A percentile compares a stretch with the other conserved stretches of the same genome.
These are phyloP conservation scores for Brienomyrus longianalis DNA, from an alignment of 2,113 vertebrate species.

Conservation along the genomic window DNA sequence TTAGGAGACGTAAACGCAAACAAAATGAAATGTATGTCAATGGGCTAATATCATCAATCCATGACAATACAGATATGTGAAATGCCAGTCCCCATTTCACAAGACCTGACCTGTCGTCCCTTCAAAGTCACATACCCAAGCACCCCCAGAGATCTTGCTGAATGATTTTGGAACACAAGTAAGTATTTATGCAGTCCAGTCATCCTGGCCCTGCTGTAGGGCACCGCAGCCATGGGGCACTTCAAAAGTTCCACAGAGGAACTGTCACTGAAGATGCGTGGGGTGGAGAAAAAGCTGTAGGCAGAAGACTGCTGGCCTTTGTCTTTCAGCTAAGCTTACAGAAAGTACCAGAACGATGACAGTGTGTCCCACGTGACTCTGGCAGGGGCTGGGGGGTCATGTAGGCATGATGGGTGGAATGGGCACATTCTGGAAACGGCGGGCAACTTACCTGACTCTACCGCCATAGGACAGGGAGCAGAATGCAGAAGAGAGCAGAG, in stretches of 20 bases:
- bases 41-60: not conserved
- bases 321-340: not conserved
- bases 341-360: not conserved
- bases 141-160: not conserved
- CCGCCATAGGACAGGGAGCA: constrained; percentile 95
- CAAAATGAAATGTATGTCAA: not conserved
- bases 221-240: not conserved
- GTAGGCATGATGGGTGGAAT: constrained; percentile 10
- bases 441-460: constrained; percentile 96
- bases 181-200: not conserved
- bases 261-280: not conserved
- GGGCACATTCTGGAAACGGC: constrained; percentile 51
- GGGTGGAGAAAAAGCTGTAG: not conserved
- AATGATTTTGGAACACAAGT: not conserved
- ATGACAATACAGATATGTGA: not conserved
- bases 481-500: constrained; percentile 98
- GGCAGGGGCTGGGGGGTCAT: constrained; percentile 6
- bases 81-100: not conserved
- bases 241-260: not conserved
- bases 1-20: not conserved
- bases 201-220: not conserved
- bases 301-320: not conserved
- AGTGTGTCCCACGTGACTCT: not conserved
- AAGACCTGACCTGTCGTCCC: not conserved
- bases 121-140: constrained; percentile 23